These are phyloP conservation scores for Tragelaphus buxtoni DNA, from an alignment of 2,113 vertebrate species.

Conservation along the genomic window DNA sequence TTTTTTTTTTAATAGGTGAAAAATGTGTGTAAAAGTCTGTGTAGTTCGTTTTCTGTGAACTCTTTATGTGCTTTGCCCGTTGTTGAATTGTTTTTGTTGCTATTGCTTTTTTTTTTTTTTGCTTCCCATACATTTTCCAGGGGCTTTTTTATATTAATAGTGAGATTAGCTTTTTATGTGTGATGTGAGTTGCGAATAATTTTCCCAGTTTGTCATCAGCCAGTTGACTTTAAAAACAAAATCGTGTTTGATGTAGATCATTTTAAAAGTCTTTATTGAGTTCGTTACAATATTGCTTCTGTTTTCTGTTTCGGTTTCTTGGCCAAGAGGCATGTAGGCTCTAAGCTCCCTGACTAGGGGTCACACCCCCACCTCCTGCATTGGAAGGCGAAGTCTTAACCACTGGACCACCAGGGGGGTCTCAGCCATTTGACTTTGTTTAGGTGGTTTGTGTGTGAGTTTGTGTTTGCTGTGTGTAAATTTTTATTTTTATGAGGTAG, in stretches of 20 bases:
- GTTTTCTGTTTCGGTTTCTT: neutral
- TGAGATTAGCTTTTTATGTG: neutral
- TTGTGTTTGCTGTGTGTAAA: neutral
- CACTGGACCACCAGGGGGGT: neutral
- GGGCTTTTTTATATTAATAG: neutral
- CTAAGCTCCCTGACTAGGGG: neutral
- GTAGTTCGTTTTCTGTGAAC: neutral
- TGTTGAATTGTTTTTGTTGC: neutral
- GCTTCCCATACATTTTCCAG: neutral
- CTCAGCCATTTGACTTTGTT: neutral
- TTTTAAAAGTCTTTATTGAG: neutral
- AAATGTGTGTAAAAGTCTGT: neutral
- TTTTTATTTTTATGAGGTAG: neutral
- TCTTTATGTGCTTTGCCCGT: neutral
- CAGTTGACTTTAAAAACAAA: neutral
- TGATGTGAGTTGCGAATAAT: neutral
- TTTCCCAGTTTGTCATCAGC: neutral
- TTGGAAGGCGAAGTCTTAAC: neutral
- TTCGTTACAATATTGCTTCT: neutral
- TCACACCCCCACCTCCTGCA: neutral
- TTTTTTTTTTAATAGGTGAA: neutral
- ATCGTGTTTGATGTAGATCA: neutral
- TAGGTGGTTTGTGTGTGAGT: neutral
- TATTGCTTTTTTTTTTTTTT: neutral
- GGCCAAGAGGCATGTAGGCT: neutral